These are phyloP conservation scores for Argyresthia goedartella DNA, from an alignment of 2,888 invertebrate species.

Conservation along the genomic window DNA sequence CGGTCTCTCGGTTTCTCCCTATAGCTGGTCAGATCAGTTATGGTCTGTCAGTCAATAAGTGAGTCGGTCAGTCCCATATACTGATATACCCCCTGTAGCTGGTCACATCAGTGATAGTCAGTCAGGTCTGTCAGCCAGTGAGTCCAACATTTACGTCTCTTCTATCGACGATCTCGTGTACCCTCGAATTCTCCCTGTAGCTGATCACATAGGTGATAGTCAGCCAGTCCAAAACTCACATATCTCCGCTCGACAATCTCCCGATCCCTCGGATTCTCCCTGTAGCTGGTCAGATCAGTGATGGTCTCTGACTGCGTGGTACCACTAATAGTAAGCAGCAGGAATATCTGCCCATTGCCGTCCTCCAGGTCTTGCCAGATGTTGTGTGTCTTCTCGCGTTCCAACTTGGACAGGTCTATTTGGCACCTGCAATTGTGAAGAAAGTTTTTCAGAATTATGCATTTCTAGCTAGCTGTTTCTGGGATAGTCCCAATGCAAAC, in stretches of 20 bases:
- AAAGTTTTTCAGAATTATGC: neutral
- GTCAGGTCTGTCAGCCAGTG: too few relatives aligned
- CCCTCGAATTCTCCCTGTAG: slow-evolving; percentile 84
- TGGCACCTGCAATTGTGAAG: slow-evolving; percentile 74
- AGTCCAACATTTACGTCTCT: slow-evolving; percentile 75
- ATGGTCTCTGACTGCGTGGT: slow-evolving; percentile 94
- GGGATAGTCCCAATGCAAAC: too few relatives aligned
- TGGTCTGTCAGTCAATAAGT: too few relatives aligned
- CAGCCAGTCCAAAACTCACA: slow-evolving; percentile 71
- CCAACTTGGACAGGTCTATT: slow-evolving; percentile 86
- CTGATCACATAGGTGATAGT: slow-evolving; percentile 92
- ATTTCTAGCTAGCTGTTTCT: neutral
- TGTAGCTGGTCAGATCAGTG: slow-evolving; percentile 89
- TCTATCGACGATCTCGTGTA: slow-evolving; percentile 72
- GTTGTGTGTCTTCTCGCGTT: slow-evolving; percentile 92
- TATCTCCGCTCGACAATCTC: slow-evolving; percentile 75
- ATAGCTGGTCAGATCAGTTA: too few relatives aligned
- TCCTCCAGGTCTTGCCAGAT: slow-evolving; percentile 93
- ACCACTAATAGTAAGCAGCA: slow-evolving; percentile 94
- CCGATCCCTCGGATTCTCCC: slow-evolving; percentile 81
- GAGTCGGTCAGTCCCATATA: too few relatives aligned
- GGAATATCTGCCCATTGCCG: slow-evolving; percentile 87
- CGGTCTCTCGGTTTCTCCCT: too few relatives aligned
- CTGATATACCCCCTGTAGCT: too few relatives aligned
- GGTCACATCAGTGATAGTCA: too few relatives aligned